phyloP scores from a whole-genome alignment of 2,113 vertebrate species.

The Orthonyx spaldingii region DNA sequence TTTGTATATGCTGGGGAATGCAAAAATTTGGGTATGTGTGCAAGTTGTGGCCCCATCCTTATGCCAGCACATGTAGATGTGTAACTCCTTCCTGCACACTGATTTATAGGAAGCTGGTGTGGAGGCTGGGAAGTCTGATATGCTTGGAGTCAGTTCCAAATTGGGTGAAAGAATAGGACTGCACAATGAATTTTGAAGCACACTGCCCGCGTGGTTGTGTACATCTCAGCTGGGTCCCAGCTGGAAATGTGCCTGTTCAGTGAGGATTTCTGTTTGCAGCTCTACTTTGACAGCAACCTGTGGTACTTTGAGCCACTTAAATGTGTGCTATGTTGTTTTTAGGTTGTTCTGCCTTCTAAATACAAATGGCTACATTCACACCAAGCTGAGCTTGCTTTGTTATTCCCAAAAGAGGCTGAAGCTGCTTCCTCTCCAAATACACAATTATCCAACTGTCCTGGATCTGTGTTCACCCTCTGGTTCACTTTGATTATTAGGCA shows the following conservation, averaged over 20 bases:
- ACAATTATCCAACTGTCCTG: not conserved
- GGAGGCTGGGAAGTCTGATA: too few species aligned
- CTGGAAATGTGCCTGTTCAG: not conserved
- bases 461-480: not conserved
- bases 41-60: not conserved
- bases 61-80: fast-evolving
- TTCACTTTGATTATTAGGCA: not conserved
- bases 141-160: not conserved
- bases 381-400: not conserved
- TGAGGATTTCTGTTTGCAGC: not conserved
- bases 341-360: not conserved
- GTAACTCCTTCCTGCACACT: not conserved
- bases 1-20: not conserved
- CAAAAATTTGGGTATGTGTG: not conserved
- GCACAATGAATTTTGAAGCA: not conserved
- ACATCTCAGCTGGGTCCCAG: not conserved
- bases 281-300: not conserved
- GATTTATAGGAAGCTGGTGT: not conserved
- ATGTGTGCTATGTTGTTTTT: not conserved
- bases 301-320: not conserved
- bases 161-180: not conserved
- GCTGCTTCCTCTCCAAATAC: not conserved
- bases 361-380: not conserved
- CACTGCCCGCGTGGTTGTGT: fast-evolving
- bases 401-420: not conserved